Evolutionary conservation across 2,113 vertebrate species (phyloP).

Genomic region (Myocastor coypus): DNA sequence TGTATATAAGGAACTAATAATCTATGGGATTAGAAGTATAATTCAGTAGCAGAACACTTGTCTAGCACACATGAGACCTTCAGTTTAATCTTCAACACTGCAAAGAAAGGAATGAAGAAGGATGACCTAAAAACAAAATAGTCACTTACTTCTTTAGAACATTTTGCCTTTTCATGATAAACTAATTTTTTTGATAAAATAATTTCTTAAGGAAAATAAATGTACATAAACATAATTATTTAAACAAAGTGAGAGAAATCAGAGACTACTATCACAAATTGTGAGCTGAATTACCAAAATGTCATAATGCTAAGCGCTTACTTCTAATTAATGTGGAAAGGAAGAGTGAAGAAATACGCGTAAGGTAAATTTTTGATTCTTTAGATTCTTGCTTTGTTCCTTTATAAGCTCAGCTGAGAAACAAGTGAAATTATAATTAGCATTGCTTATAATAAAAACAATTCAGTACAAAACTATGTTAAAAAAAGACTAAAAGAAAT

Average conservation of each 20-base stretch:
- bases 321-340: neutral
- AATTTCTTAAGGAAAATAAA: conserved; percentile 23
- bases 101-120: neutral
- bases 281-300: neutral
- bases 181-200: no score
- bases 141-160: conserved; percentile 52
- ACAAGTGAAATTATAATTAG: neutral
- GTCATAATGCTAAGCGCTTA: neutral
- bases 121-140: conserved; percentile 48
- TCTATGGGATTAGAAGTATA: neutral
- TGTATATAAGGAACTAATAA: conserved; percentile 5
- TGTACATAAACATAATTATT: neutral
- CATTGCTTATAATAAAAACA: conserved; percentile 39
- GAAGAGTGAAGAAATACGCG: conserved; percentile 6
- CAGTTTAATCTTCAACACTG: neutral
- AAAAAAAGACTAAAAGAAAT: conserved; percentile 25
- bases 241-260: neutral
- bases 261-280: neutral
- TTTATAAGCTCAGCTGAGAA: neutral
- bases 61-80: neutral
- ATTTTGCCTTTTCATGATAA: neutral
- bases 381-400: conserved; percentile 44
- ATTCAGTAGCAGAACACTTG: neutral
- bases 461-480: conserved; percentile 13
- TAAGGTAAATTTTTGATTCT: conserved; percentile 22